A percentile compares a stretch with the other conserved stretches of the same genome.
Evolutionary conservation across 2,888 invertebrate species (phyloP).

Genomic region (Macrosiphum euphorbiae): DNA sequence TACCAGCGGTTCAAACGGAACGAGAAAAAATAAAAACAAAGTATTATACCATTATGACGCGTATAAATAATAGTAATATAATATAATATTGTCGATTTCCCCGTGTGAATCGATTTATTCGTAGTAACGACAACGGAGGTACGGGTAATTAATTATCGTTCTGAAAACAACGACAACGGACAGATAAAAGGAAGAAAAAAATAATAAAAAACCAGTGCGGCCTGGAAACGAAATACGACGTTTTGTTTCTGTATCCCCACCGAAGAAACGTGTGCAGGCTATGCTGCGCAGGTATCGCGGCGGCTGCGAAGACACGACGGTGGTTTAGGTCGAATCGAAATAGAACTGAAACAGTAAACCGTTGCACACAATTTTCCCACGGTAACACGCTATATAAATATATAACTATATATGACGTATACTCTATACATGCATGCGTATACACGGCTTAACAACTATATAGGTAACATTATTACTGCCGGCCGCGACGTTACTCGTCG

Average conservation of each 20-base stretch:
- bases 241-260: neutral
- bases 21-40: neutral
- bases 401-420: neutral
- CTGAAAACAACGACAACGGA: conserved; percentile 12
- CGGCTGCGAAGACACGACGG: conserved; percentile 22
- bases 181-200: neutral
- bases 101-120: conserved; percentile 4
- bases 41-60: neutral
- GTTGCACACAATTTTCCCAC: conserved; percentile 60
- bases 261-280: neutral
- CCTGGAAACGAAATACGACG: conserved; percentile 29
- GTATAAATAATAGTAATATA: neutral
- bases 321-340: conserved; percentile 29
- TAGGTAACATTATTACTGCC: conserved; percentile 24
- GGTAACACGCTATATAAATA: conserved; percentile 30
- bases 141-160: conserved; percentile 2
- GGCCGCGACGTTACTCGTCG: conserved; percentile 21
- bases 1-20: neutral
- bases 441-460: neutral
- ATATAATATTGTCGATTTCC: conserved; percentile 23
- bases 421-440: neutral
- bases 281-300: neutral
- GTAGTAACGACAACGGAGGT: conserved; percentile 1
- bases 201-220: conserved; percentile 18
- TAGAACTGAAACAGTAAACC: conserved; percentile 59